Evolutionary conservation across 2,888 invertebrate species (phyloP), one percentile per base, ranked within the genome.

Genomic region (Phyllotreta striolata): DNA sequence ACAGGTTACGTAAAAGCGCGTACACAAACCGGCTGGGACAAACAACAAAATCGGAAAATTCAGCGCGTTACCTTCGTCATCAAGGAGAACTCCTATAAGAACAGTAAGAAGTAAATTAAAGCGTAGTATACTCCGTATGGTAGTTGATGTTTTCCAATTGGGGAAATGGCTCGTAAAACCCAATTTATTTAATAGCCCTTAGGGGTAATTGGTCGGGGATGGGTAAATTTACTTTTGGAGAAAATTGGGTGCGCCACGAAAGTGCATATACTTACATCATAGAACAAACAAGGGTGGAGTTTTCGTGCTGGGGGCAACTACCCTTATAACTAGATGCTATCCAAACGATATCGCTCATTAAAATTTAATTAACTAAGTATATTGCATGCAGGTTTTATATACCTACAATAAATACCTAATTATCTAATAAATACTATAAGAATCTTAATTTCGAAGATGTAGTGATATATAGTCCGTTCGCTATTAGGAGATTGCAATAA

Each of bases 221-320:
- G 14, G 14, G n/a, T 9, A 14, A 47, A 47, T 14, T 1, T 6
- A 34, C 9, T 47, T 47, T 34, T 34, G 4, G 24, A 14, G n/a
- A 44, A 47, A 6, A 47, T 49, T 49, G 49, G 49, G 49, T 49
- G 49, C 14, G 49, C 37, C 46, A 49, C 37, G 49, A 49, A 49
- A 49, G 49, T 49, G 49, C 49, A 49, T 49, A 49, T 49, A 49
- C 9, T 49, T 35, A n/a, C n/a, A 6, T 10, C 35, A 49, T 49
- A 35, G 37, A 47, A 47, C n/a, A 49, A 49, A 49, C 12, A 35
- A 5, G 35, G 49, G 49, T 35, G 12, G 49, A 35, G 49, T 35
- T 44, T 44, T 44, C 44, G 44, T 49, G 49, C 49, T 35, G 37
- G 37, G 49, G 49, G 49, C 7, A 35, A 5, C 37, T n/a, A 49